Percentiles rank a stretch among this genome's conserved stretches.
Evolutionary conservation across 2,113 vertebrate genomes (phyloP).

Genomic region (Argyrosomus japonicus): DNA sequence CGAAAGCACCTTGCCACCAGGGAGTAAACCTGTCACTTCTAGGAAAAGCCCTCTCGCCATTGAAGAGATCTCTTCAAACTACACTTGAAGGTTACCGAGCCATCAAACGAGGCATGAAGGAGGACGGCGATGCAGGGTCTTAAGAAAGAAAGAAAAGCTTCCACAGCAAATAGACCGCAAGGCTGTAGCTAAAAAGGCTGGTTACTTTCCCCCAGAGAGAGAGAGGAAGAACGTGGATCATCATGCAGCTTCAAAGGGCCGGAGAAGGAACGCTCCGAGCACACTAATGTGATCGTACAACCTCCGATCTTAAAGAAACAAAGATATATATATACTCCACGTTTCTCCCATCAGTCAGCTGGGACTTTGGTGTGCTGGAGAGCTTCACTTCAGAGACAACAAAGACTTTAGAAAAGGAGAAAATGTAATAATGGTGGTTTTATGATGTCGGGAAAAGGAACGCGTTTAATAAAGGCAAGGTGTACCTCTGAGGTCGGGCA

Average conservation of each 20-base stretch:
- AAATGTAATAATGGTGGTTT: background rate
- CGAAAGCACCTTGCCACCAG: background rate
- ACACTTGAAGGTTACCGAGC: conserved; percentile 37
- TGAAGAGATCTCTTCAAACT: conserved; percentile 47
- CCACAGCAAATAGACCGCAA: conserved; percentile 35
- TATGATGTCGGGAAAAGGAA: background rate
- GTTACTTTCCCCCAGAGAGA: conserved; percentile 25
- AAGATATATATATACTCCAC: background rate
- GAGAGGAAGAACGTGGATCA: conserved; percentile 29
- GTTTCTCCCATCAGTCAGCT: conserved; percentile 5
- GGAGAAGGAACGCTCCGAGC: conserved; percentile 7
- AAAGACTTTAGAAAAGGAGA: background rate
- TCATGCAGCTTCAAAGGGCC: conserved; percentile 56
- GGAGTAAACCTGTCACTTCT: conserved; percentile 47
- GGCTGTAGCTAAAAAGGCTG: conserved; percentile 43
- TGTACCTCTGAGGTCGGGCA: background rate
- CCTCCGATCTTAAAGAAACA: conserved; percentile 28
- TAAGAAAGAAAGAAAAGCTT: conserved; percentile 24
- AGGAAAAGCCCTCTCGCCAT: background rate
- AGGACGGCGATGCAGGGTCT: background rate
- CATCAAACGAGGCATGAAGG: conserved; percentile 40
- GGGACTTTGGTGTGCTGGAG: background rate
- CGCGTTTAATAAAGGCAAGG: background rate
- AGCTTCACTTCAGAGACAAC: conserved; percentile 1
- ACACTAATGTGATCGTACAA: conserved; percentile 16